Conservation (phyloP, 2,888 invertebrate species). For the Perdita meconis region DNA sequence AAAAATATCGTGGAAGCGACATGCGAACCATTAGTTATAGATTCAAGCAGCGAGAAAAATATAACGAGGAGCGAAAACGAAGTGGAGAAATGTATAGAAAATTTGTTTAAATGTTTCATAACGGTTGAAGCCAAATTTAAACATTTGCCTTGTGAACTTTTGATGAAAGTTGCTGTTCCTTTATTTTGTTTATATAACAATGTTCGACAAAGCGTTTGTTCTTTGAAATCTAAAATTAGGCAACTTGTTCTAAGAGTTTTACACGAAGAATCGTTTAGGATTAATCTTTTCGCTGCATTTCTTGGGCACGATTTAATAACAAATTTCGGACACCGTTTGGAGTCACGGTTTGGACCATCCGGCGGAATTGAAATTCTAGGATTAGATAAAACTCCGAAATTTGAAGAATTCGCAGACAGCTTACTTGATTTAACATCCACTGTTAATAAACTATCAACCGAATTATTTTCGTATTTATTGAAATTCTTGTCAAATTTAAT, state of each 20-base stretch:
- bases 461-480: slow-evolving; percentile 83
- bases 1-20: slow-evolving; percentile 82
- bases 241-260: slow-evolving; percentile 74
- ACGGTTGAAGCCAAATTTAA: slow-evolving; percentile 79
- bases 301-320: slow-evolving; percentile 68
- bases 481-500: slow-evolving; percentile 73
- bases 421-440: slow-evolving; percentile 79
- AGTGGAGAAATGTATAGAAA: slow-evolving; percentile 79
- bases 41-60: slow-evolving; percentile 6
- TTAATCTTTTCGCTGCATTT: slow-evolving; percentile 73
- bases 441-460: slow-evolving; percentile 74
- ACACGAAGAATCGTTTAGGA: slow-evolving; percentile 54
- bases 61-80: slow-evolving; percentile 72
- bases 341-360: slow-evolving; percentile 73
- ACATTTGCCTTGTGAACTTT: slow-evolving; percentile 75
- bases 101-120: slow-evolving; percentile 80
- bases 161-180: slow-evolving; percentile 75
- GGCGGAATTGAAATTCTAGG: slow-evolving; percentile 75
- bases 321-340: slow-evolving; percentile 76
- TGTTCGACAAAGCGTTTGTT: slow-evolving; percentile 71
- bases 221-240: slow-evolving; percentile 70
- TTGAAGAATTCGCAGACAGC: slow-evolving; percentile 78
- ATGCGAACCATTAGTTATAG: slow-evolving; percentile 75
- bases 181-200: slow-evolving; percentile 77
- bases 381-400: slow-evolving; percentile 71